phyloP scores from a whole-genome alignment of 2,113 vertebrate species.

The Muscicapa adusta region DNA sequence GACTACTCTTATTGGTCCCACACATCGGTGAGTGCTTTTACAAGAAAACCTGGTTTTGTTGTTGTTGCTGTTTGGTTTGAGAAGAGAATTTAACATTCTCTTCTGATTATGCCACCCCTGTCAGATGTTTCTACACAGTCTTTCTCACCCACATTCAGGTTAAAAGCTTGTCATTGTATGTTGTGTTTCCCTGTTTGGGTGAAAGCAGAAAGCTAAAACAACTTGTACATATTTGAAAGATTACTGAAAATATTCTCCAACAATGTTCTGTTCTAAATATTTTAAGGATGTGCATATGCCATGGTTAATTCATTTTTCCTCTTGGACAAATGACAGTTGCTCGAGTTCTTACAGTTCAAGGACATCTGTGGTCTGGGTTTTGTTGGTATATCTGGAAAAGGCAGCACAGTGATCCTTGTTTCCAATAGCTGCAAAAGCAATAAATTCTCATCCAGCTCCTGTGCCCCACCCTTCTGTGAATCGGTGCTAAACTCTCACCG shows the following conservation, averaged over 20 bases:
- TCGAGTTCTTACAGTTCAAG: background rate
- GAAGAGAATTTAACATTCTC: background rate
- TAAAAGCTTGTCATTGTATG: background rate
- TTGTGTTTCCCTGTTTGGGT: background rate
- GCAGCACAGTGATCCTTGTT: background rate
- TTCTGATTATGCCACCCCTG: background rate
- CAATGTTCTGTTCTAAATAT: background rate
- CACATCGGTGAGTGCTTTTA: constrained; percentile 84
- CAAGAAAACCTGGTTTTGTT: background rate
- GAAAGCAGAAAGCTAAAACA: background rate
- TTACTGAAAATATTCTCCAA: background rate
- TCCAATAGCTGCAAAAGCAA: constrained; percentile 2
- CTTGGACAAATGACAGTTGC: background rate
- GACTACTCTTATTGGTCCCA: constrained; percentile 99
- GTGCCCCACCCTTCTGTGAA: background rate
- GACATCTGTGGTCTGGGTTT: background rate
- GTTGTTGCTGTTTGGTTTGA: background rate
- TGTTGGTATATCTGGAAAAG: background rate
- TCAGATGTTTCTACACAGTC: background rate
- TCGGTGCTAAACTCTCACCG: background rate
- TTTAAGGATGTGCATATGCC: background rate
- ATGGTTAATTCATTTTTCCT: background rate
- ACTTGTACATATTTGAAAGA: background rate
- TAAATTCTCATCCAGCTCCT: background rate
- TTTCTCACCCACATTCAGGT: background rate